Conservation (phyloP, 2,888 invertebrate species). For the Phaedon cochleariae region DNA sequence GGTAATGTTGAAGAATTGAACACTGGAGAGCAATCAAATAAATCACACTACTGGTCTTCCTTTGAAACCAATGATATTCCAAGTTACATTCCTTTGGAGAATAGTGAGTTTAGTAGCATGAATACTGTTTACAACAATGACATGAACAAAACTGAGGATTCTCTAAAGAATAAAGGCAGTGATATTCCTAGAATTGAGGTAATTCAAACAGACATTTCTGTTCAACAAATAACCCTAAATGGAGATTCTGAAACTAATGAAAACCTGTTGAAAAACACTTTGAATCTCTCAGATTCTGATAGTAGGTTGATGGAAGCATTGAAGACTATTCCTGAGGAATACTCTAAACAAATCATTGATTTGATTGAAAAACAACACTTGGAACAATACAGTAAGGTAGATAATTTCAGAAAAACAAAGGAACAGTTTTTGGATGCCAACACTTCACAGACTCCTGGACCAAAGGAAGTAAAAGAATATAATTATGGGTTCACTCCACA, state of each 20-base stretch:
- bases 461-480: too few relatives aligned
- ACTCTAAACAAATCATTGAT: slow-evolving; percentile 53
- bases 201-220: slow-evolving; percentile 52
- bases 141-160: slow-evolving; percentile 1
- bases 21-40: not conserved
- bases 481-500: too few relatives aligned
- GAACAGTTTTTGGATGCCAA: slow-evolving; percentile 15
- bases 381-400: slow-evolving; percentile 11
- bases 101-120: slow-evolving; percentile 40
- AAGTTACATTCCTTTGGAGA: slow-evolving; percentile 37
- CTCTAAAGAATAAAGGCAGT: slow-evolving; percentile 18
- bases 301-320: slow-evolving; percentile 44
- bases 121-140: slow-evolving; percentile 39
- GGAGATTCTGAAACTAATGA: slow-evolving; percentile 24
- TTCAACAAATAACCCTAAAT: slow-evolving; percentile 50
- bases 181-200: slow-evolving; percentile 47
- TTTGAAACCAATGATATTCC: slow-evolving; percentile 39
- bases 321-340: slow-evolving; percentile 49
- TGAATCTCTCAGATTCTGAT: slow-evolving; percentile 41
- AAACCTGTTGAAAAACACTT: slow-evolving; percentile 26
- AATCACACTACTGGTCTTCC: slow-evolving; percentile 38
- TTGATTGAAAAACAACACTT: slow-evolving; percentile 46
- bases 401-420: slow-evolving; percentile 12
- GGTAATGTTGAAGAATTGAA: slow-evolving; percentile 19
- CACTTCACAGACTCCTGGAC: not conserved